A percentile compares a stretch with the other conserved stretches of the same genome.
These are phyloP conservation scores for Lucifuga dentata DNA, from an alignment of 2,113 vertebrate genomes.

Conservation along the genomic window DNA sequence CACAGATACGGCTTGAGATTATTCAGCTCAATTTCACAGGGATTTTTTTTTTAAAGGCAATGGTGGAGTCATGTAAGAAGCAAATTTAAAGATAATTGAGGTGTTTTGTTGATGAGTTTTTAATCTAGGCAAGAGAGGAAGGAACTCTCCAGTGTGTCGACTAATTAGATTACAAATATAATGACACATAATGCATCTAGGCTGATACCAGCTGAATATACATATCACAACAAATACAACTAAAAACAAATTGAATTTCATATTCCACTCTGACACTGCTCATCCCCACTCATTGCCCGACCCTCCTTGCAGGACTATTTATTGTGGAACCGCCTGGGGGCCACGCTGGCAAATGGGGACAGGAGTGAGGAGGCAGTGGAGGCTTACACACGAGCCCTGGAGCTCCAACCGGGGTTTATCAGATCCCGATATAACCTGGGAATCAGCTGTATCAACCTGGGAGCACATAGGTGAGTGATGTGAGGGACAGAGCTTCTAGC, in stretches of 20 bases:
- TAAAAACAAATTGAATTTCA: not conserved
- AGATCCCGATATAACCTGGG: constrained; percentile 97
- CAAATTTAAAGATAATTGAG: not conserved
- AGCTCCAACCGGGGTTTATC: constrained; percentile 98
- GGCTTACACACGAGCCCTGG: constrained; percentile 92
- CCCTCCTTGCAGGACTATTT: constrained; percentile 90
- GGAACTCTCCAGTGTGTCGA: constrained; percentile 5
- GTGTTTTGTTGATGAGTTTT: not conserved
- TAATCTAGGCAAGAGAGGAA: constrained; percentile 4
- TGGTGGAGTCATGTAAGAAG: not conserved
- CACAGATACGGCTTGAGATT: constrained; percentile 16
- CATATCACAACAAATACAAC: not conserved
- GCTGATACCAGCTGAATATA: constrained; percentile 5
- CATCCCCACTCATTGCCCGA: not conserved
- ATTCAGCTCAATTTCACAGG: constrained; percentile 35
- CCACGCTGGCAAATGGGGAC: constrained; percentile 96
- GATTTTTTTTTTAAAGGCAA: not conserved
- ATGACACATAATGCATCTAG: not conserved
- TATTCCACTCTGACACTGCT: not conserved
- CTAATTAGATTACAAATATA: constrained; percentile 2
- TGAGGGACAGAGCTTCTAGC: not conserved
- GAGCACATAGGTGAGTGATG: constrained; percentile 91
- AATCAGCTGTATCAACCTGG: constrained; percentile 98
- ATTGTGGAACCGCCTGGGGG: constrained; percentile 97
- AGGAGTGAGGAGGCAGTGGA: constrained; percentile 96